These are phyloP conservation scores for human DNA, from an alignment of 2,113 vertebrate species.

Conservation along the genomic window GRCh38 chr2:169177001-169177500, in stretches of 20 bases:
- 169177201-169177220: neutral
- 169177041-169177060: neutral
- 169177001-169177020: neutral
- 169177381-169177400: neutral
- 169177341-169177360: neutral
- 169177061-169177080: slow-evolving; percentile 28
- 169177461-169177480: neutral
- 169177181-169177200: neutral
- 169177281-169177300: neutral
- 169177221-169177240: neutral
- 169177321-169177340: neutral
- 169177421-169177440: neutral
- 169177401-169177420: neutral
- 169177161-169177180: neutral
- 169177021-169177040: neutral
- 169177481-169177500: neutral
- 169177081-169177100: neutral
- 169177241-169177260: neutral
- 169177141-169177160: slow-evolving; percentile 53
- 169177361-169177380: neutral
- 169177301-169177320: neutral
- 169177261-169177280: neutral
- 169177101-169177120: neutral
- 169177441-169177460: neutral
- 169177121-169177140: neutral